A percentile compares a stretch with the other conserved stretches of the same genome.
Conservation (phyloP, 2,888 invertebrate genomes). For the Anagyrus pseudococci region DNA sequence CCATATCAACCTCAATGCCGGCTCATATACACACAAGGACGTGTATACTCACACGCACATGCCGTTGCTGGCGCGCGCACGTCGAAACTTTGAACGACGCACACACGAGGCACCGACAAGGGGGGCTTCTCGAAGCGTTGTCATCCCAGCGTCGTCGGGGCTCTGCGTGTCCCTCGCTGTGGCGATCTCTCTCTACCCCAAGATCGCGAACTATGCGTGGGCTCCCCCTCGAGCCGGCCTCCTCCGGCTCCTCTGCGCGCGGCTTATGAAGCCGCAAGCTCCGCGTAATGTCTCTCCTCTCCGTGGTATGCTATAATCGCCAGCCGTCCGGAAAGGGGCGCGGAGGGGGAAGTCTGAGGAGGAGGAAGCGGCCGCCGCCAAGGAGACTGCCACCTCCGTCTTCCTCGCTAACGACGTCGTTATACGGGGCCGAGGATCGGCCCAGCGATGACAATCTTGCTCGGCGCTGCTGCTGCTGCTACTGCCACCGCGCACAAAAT, state of each 20-base stretch:
- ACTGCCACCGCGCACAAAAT: neutral
- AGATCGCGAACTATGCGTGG: slow-evolving; percentile 49
- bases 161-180: too few species aligned
- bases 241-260: slow-evolving; percentile 8
- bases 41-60: neutral
- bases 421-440: slow-evolving; percentile 45
- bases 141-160: neutral
- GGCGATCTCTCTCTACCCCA: slow-evolving; percentile 26
- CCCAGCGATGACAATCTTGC: slow-evolving; percentile 42
- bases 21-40: too few species aligned
- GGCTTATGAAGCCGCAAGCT: slow-evolving; percentile 58
- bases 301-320: slow-evolving; percentile 54
- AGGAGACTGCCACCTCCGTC: slow-evolving; percentile 16
- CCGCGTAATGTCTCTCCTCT: slow-evolving; percentile 44
- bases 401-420: slow-evolving; percentile 58
- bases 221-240: slow-evolving; percentile 7
- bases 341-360: neutral
- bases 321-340: slow-evolving; percentile 4
- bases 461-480: too few species aligned
- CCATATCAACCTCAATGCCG: too few species aligned
- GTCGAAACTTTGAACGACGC: slow-evolving; percentile 7
- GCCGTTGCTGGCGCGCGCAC: neutral
- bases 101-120: neutral
- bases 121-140: neutral
- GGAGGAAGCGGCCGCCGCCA: slow-evolving; percentile 4